Percentiles rank a stretch among this genome's conserved stretches.
Evolutionary conservation across 2,113 vertebrate genomes (phyloP).

Genomic region (Percopsis transmontana): DNA sequence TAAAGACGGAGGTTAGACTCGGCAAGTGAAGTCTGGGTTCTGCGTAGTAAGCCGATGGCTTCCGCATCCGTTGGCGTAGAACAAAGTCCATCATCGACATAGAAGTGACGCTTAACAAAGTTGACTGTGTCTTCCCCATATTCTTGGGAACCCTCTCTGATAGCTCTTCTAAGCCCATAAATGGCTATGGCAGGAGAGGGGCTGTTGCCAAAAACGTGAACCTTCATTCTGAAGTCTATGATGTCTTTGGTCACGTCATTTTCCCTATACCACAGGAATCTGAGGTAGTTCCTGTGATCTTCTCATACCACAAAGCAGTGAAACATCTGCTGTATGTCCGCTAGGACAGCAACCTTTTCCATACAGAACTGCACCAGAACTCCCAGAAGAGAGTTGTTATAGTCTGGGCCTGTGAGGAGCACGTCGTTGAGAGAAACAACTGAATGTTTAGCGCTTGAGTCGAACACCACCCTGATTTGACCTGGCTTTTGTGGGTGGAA

Average conservation of each 20-base stretch:
- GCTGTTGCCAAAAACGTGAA: no score
- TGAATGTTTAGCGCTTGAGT: background rate
- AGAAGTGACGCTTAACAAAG: no score
- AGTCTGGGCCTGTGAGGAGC: background rate
- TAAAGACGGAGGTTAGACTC: background rate
- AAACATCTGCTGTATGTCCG: background rate
- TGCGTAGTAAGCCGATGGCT: background rate
- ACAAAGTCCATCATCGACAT: no score
- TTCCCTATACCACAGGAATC: background rate
- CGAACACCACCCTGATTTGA: background rate
- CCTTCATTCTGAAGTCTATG: no score
- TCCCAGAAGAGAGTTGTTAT: background rate
- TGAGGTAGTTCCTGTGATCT: background rate
- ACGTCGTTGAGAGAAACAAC: background rate
- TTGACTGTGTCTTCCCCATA: no score
- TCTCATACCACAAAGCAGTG: background rate
- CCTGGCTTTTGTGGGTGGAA: background rate
- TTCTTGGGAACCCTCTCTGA: no score
- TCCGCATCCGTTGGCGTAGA: no score
- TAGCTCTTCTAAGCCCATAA: no score
- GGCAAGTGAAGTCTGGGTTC: background rate
- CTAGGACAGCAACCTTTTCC: background rate
- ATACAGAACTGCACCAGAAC: background rate
- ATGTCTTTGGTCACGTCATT: background rate
- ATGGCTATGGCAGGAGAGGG: no score